Evolutionary conservation across 2,888 invertebrate species (phyloP), one percentile per base, ranked within the genome.

Genomic region (Spicauda simplicius): DNA sequence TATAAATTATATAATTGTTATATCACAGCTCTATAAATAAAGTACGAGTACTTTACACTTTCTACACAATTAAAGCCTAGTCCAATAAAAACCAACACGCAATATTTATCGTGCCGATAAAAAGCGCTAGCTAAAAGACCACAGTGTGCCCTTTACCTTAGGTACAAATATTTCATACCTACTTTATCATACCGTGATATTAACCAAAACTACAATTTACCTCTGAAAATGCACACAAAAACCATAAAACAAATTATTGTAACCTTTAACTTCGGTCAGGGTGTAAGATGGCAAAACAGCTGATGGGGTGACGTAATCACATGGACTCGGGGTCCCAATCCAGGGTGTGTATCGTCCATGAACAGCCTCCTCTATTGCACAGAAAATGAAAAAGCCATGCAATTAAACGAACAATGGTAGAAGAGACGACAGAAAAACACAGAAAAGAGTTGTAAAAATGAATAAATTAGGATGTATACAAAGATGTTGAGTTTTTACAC

Each of bases 301-400:
- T 55, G 64, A 53, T 59, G 62, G 37, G 10, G 65, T 63, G 59
- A 62, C 72, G 71, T 67, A 66, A 70, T 66, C 84, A 89, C 85
- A 91, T 81, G 72, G 88, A 84, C 72, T 82, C 84, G 53, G 88
- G 88, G 74, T 92, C 85, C 93, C 93, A 93, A 70, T 83, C 80
- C 81, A 93, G 85, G 37, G 87, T 81, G 70, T 91, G 91, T 75
- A 93, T 91, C 72, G 88, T 83, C 93, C 93, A 93, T 54, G 91
- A 84, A 76, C 89, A 89, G 76, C 84, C 80, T 69, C 82, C 78
- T 74, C 86, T 90, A 84, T 59, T 73, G 70, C 62, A 70, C 53
- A 71, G 63, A 70, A 71, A 77, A 77, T 70, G 74, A 73, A 76
- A 69, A 73, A 61, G 58, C 48, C 69, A 72, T 73, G 73, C 72